Percentiles rank a stretch among this genome's conserved stretches.
Evolutionary conservation across 1,140 invertebrate genomes (phyloP).

Genomic region (Leptinotarsa texana): DNA sequence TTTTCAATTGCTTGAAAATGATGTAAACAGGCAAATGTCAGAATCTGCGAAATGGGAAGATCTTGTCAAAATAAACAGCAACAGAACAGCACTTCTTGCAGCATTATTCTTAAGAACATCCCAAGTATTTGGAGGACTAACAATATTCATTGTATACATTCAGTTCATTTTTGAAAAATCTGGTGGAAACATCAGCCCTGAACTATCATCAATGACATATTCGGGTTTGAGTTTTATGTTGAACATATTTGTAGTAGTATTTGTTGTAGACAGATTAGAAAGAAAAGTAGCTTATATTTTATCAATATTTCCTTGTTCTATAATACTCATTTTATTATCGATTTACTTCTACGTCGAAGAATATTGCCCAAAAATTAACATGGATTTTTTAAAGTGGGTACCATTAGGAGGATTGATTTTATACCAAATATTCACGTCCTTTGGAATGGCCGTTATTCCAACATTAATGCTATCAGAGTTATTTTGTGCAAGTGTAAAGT

Average conservation of each 20-base stretch:
- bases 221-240: constrained; percentile 65
- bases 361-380: constrained; percentile 39
- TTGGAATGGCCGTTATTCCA: constrained; percentile 48
- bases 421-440: constrained; percentile 44
- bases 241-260: constrained; percentile 64
- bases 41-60: constrained; percentile 40
- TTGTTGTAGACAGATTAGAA: constrained; percentile 62
- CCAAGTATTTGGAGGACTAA: constrained; percentile 68
- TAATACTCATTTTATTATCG: constrained; percentile 54
- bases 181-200: constrained; percentile 64
- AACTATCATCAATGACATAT: constrained; percentile 62
- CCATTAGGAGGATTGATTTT: constrained; percentile 45
- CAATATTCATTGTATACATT: constrained; percentile 66
- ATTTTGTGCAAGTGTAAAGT: constrained; percentile 50
- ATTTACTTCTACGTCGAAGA: constrained; percentile 52
- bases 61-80: constrained; percentile 56
- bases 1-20: constrained; percentile 32
- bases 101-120: constrained; percentile 57
- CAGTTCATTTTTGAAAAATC: constrained; percentile 60
- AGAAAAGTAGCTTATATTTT: constrained; percentile 39
- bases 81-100: constrained; percentile 55
- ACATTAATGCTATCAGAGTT: constrained; percentile 51
- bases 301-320: constrained; percentile 33
- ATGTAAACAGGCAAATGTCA: constrained; percentile 40
- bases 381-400: constrained; percentile 35